These are phyloP conservation scores for Hassar affinis DNA, from an alignment of 2,113 vertebrate species.

Conservation along the genomic window DNA sequence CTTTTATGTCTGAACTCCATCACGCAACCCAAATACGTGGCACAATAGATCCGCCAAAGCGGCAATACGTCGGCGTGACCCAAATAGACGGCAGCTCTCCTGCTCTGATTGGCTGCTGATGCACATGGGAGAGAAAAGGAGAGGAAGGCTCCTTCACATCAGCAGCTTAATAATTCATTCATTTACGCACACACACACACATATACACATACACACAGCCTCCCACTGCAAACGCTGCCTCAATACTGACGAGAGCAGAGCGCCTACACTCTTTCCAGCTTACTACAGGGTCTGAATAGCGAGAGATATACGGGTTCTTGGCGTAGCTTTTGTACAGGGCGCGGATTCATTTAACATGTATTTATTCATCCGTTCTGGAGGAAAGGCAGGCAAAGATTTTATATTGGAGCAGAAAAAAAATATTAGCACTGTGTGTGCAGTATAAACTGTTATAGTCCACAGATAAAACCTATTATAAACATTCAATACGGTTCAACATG, in stretches of 20 bases:
- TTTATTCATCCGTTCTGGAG: background rate
- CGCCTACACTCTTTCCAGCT: constrained; percentile 9
- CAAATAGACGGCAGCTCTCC: constrained; percentile 49
- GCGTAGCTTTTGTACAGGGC: background rate
- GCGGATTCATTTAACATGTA: background rate
- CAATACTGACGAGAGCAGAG: constrained; percentile 26
- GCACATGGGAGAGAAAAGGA: constrained; percentile 39
- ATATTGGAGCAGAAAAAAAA: background rate
- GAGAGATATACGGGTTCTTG: background rate
- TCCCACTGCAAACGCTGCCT: constrained; percentile 15
- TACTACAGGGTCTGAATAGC: constrained; percentile 2
- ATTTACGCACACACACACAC: constrained; percentile 38
- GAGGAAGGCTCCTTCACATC: constrained; percentile 45
- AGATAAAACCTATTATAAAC: background rate
- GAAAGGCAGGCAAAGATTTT: background rate
- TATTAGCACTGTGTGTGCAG: background rate
- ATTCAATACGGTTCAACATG: background rate
- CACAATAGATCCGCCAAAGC: constrained; percentile 43
- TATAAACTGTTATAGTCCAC: background rate
- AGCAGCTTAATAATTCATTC: constrained; percentile 57
- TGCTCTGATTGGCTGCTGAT: constrained; percentile 47
- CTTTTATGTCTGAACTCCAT: constrained; percentile 23
- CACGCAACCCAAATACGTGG: constrained; percentile 27
- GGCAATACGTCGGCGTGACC: constrained; percentile 51
- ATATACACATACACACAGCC: background rate